These are phyloP conservation scores for Yponomeuta cagnagella DNA, from an alignment of 2,888 invertebrate species.

Conservation along the genomic window DNA sequence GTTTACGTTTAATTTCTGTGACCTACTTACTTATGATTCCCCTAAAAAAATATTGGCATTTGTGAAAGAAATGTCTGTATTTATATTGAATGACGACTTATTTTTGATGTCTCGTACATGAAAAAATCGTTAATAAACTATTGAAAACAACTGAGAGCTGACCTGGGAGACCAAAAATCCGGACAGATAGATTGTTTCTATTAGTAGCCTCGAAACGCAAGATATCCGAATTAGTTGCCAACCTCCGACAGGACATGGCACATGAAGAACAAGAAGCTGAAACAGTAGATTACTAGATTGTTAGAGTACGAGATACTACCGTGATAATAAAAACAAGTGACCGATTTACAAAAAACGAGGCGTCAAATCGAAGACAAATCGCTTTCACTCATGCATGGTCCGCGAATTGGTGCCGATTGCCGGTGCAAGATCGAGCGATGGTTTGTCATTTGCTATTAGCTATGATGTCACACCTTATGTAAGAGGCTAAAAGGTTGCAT, in stretches of 20 bases:
- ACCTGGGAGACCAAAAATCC: too few species aligned
- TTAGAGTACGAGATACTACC: too few species aligned
- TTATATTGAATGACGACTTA: background rate
- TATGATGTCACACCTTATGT: slow-evolving; percentile 4
- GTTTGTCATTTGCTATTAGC: background rate
- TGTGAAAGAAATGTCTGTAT: background rate
- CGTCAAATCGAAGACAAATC: background rate
- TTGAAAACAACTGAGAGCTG: too few species aligned
- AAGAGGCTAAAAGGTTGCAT: background rate
- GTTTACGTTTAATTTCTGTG: slow-evolving; percentile 10
- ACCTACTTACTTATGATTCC: slow-evolving; percentile 1
- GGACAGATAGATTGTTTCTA: too few species aligned
- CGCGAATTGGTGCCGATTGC: background rate
- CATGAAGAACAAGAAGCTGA: too few species aligned
- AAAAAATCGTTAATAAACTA: too few species aligned
- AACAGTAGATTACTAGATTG: too few species aligned
- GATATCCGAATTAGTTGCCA: too few species aligned
- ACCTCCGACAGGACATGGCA: too few species aligned
- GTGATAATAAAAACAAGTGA: background rate
- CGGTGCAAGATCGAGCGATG: background rate
- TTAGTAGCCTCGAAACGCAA: too few species aligned
- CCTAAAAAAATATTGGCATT: background rate
- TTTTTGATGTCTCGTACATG: background rate
- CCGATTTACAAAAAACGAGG: background rate
- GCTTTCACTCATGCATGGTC: background rate